A percentile compares a stretch with the other conserved stretches of the same genome.
phyloP scores from a whole-genome alignment of 2,113 vertebrate species.

The Eurystomus gularis region DNA sequence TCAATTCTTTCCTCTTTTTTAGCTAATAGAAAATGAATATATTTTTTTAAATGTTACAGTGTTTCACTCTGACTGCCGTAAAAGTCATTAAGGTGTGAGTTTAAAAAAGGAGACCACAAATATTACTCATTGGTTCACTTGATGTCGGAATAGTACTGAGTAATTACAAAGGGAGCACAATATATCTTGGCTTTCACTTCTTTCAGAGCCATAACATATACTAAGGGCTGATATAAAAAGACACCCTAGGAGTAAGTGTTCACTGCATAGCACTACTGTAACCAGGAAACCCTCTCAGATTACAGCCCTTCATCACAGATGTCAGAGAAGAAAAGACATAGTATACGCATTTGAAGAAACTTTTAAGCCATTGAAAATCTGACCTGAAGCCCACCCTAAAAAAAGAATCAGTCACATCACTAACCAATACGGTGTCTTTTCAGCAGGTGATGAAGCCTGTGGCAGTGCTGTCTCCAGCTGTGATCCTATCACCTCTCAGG shows the following conservation, averaged over 20 bases:
- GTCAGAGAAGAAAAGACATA: neutral
- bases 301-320: constrained; percentile 47
- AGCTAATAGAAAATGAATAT: neutral
- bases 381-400: neutral
- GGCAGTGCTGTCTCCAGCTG: neutral
- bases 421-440: neutral
- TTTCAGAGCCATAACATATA: constrained; percentile 24
- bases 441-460: neutral
- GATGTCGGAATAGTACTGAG: constrained; percentile 55
- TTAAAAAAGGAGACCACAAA: constrained; percentile 44
- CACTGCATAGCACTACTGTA: neutral
- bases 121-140: neutral
- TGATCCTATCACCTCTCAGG: neutral
- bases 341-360: constrained; percentile 16
- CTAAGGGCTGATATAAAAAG: constrained; percentile 53
- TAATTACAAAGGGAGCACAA: constrained; percentile 53
- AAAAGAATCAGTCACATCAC: neutral
- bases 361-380: constrained; percentile 14
- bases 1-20: neutral
- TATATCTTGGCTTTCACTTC: constrained; percentile 41
- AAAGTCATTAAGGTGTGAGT: constrained; percentile 55
- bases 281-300: constrained; percentile 16
- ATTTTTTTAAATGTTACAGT: neutral
- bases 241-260: constrained; percentile 23
- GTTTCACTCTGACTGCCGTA: constrained; percentile 34